A percentile compares a stretch with the other conserved stretches of the same genome.
These are phyloP conservation scores for Chromis chromis DNA, from an alignment of 2,797 vertebrate genomes.

Conservation along the genomic window DNA sequence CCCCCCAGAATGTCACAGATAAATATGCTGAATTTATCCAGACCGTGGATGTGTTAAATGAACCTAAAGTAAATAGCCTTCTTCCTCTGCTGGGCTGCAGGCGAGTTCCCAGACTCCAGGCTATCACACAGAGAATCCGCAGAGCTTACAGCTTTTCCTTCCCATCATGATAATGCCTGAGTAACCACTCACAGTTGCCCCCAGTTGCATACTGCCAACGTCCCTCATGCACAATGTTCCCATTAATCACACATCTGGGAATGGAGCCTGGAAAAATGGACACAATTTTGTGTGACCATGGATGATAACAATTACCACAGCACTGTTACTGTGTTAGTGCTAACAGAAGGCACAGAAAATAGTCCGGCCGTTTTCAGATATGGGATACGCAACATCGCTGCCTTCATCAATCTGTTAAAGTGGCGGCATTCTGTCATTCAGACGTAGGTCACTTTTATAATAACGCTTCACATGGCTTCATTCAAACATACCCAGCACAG, in stretches of 20 bases:
- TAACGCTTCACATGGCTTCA: no score
- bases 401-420: not conserved
- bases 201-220: constrained; percentile 44
- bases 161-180: constrained; percentile 49
- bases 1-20: constrained; percentile 43
- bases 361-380: not conserved
- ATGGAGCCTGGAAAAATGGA: constrained; percentile 41
- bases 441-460: no score
- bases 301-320: not conserved
- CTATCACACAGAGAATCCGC: constrained; percentile 42
- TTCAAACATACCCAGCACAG: no score
- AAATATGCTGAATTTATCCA: constrained; percentile 42
- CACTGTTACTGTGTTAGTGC: not conserved
- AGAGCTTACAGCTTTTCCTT: constrained; percentile 38
- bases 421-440: no score
- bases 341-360: not conserved
- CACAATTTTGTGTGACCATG: constrained; percentile 9
- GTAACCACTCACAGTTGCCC: constrained; percentile 46
- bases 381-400: not conserved
- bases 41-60: constrained; percentile 31
- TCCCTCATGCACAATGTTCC: constrained; percentile 41
- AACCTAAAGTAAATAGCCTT: constrained; percentile 52
- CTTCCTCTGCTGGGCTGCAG: constrained; percentile 41
- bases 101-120: constrained; percentile 48
- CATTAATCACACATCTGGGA: constrained; percentile 60